These are phyloP conservation scores for Ploceus nigricollis DNA, from an alignment of 2,113 vertebrate species.

Conservation along the genomic window DNA sequence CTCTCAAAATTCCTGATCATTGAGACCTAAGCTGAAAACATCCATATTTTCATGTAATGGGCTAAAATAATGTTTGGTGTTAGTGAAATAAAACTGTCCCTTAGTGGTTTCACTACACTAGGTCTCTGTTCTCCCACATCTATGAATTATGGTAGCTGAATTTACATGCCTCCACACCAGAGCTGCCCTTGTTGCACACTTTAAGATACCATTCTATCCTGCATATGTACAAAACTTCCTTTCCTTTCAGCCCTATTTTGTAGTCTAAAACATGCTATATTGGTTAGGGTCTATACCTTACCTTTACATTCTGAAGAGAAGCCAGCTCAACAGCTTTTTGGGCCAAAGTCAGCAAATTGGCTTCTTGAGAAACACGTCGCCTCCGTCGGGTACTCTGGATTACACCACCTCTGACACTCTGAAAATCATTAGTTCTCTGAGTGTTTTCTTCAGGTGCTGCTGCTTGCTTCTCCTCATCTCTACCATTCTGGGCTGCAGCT, in stretches of 20 bases:
- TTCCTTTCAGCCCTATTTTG: neutral
- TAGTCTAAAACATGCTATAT: neutral
- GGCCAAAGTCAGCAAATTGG: constrained; percentile 92
- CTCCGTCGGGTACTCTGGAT: constrained; percentile 90
- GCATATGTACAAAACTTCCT: neutral
- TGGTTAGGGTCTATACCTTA: neutral
- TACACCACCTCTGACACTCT: constrained; percentile 83
- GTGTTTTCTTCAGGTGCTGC: constrained; percentile 41
- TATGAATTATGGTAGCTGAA: neutral
- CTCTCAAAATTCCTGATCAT: neutral
- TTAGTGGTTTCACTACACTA: neutral
- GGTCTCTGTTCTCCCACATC: neutral
- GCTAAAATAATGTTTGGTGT: neutral
- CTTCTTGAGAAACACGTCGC: constrained; percentile 90
- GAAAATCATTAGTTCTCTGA: constrained; percentile 67
- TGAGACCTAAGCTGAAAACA: neutral
- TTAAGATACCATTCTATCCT: neutral
- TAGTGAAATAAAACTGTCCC: neutral
- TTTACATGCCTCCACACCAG: neutral
- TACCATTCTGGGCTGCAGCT: constrained; percentile 61
- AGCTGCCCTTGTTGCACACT: neutral
- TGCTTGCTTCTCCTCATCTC: constrained; percentile 57
- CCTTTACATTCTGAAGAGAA: constrained; percentile 80
- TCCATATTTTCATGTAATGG: neutral
- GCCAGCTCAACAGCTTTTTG: constrained; percentile 95